Evolutionary conservation across 2,113 vertebrate genomes (phyloP).

Genomic region (Herpetotheres cachinnans): DNA sequence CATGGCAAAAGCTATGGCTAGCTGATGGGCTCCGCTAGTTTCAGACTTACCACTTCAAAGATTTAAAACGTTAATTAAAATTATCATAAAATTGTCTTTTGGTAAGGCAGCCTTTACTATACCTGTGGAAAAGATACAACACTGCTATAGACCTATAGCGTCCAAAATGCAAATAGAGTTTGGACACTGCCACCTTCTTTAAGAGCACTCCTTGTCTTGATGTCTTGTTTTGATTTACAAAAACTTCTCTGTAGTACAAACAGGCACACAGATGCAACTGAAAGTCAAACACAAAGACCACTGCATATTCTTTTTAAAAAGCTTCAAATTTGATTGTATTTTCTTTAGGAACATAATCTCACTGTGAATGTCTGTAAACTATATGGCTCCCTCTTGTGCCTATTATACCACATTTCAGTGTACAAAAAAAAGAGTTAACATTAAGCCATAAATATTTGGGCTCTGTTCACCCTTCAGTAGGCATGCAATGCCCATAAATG

Average conservation of each 20-base stretch:
- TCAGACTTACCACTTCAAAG: not conserved
- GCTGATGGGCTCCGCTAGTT: not conserved
- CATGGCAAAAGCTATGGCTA: not conserved
- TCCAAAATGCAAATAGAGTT: not conserved
- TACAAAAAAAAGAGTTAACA: not conserved
- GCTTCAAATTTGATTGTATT: not conserved
- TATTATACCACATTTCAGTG: constrained; percentile 44
- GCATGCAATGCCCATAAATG: not conserved
- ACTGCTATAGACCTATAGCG: not conserved
- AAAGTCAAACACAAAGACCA: not conserved
- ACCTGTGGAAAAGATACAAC: not conserved
- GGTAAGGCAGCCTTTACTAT: not conserved
- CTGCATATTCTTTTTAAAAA: not conserved
- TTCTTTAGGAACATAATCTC: constrained; percentile 2
- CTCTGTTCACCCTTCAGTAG: not conserved
- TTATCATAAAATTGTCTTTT: not conserved
- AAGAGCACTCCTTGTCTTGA: not conserved
- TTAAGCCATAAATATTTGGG: not conserved
- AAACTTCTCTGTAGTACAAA: not conserved
- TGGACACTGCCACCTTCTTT: not conserved
- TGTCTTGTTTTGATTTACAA: not conserved
- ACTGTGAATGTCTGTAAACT: constrained; percentile 24
- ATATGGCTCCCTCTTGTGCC: constrained; percentile 71
- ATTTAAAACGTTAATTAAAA: not conserved
- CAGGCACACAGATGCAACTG: not conserved